phyloP scores from a whole-genome alignment of 2,113 vertebrate genomes.

The Sylvilagus bachmani region DNA sequence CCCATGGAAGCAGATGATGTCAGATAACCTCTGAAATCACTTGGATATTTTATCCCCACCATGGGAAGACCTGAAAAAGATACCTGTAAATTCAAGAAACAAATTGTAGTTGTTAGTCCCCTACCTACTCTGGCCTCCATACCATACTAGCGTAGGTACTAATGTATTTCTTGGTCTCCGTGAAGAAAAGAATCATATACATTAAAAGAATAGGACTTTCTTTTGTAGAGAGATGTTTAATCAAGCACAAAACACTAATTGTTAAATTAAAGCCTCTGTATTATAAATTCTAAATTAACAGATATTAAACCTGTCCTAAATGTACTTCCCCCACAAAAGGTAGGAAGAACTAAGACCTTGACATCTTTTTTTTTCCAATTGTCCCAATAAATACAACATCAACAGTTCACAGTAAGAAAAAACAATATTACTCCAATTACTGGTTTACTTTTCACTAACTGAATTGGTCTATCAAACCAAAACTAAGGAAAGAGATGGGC shows the following conservation, averaged over 20 bases:
- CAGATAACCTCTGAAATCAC: constrained; percentile 59
- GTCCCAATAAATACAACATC: constrained; percentile 21
- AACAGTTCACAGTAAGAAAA: not conserved
- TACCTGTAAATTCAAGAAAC: constrained; percentile 46
- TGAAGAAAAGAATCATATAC: not conserved
- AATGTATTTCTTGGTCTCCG: constrained; percentile 17
- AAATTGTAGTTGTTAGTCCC: not conserved
- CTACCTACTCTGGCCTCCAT: not conserved
- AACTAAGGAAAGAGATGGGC: not conserved
- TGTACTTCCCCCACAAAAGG: not conserved
- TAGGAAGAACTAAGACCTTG: not conserved
- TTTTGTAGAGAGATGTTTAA: not conserved
- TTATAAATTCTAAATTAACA: constrained; percentile 52
- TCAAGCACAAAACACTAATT: constrained; percentile 9
- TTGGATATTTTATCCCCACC: constrained; percentile 32
- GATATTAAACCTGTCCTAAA: constrained; percentile 37
- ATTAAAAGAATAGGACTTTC: constrained; percentile 9
- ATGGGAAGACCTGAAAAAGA: constrained; percentile 8
- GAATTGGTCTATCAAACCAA: not conserved
- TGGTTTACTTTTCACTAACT: not conserved
- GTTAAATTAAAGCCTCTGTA: not conserved
- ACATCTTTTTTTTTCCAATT: not conserved
- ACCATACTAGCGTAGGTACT: not conserved
- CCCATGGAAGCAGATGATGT: constrained; percentile 51
- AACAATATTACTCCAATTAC: not conserved